phyloP scores from a whole-genome alignment of 2,113 vertebrate genomes.

The Grantiella picta region DNA sequence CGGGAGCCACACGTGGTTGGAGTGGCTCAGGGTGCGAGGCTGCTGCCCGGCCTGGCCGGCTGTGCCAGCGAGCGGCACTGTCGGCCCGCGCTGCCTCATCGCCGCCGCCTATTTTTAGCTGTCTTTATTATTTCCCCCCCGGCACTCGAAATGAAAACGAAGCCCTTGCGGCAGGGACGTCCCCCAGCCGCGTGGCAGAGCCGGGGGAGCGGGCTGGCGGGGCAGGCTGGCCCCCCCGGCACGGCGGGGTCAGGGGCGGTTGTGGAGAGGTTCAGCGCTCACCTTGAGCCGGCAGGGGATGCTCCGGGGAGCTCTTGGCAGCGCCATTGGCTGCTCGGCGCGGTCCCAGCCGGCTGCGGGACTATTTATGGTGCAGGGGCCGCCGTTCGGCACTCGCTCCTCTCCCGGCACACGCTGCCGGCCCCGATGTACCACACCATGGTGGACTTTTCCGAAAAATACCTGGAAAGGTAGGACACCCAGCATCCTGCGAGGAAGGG shows the following conservation, averaged over 20 bases:
- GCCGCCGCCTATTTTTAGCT: conserved; percentile 12
- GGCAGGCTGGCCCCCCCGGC: neutral
- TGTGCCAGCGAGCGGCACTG: conserved; percentile 40
- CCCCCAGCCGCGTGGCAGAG: neutral
- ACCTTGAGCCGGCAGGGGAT: conserved; percentile 6
- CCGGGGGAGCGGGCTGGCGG: neutral
- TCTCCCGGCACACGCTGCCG: neutral
- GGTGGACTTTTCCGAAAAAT: conserved; percentile 87
- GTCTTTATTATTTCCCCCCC: neutral
- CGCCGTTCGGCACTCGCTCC: neutral
- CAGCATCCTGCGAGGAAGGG: neutral
- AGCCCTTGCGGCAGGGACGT: neutral
- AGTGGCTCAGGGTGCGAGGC: neutral
- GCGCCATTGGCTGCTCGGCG: conserved; percentile 70
- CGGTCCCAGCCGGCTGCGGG: conserved; percentile 1
- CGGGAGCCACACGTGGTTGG: neutral
- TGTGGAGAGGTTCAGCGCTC: neutral
- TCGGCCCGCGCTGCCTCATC: neutral
- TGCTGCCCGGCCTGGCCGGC: neutral
- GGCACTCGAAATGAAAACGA: neutral
- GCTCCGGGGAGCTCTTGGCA: neutral
- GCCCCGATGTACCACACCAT: conserved; percentile 73
- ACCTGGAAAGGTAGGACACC: conserved; percentile 83
- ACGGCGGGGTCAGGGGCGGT: neutral
- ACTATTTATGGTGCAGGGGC: conserved; percentile 29